A percentile compares a stretch with the other conserved stretches of the same genome.
Evolutionary conservation across 2,888 invertebrate species (phyloP).

Genomic region (Rotaria socialis): DNA sequence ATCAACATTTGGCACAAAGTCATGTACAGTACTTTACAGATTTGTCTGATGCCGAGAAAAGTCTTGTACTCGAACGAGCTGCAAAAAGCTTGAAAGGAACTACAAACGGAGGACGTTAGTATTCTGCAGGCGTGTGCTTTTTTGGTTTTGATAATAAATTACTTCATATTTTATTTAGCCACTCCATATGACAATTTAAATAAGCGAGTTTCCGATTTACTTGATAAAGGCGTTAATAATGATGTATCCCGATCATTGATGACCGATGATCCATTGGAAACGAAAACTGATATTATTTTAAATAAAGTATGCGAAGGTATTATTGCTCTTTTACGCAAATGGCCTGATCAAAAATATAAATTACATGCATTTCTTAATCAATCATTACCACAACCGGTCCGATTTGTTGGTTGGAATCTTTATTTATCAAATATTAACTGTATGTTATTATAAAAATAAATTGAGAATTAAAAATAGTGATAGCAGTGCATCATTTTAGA

Average conservation of each 20-base stretch:
- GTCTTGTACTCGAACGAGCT: constrained; percentile 56
- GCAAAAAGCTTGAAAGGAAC: constrained; percentile 55
- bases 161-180: constrained; percentile 49
- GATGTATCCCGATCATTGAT: constrained; percentile 55
- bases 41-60: constrained; percentile 56
- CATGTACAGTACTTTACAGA: constrained; percentile 57
- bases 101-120: constrained; percentile 47
- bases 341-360: constrained; percentile 58
- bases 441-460: constrained; percentile 45
- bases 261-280: constrained; percentile 53
- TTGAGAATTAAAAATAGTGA: too few relatives aligned
- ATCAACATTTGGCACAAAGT: constrained; percentile 56
- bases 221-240: constrained; percentile 57
- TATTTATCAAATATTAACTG: constrained; percentile 55
- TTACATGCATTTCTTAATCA: constrained; percentile 56
- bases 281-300: constrained; percentile 56
- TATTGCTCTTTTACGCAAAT: constrained; percentile 54
- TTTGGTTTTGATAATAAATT: neutral
- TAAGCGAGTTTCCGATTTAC: constrained; percentile 52
- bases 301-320: constrained; percentile 55
- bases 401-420: constrained; percentile 55
- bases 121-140: neutral
- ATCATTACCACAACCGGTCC: constrained; percentile 53
- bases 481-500: constrained; percentile 49
- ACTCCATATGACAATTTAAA: constrained; percentile 52